phyloP scores from a whole-genome alignment of 2,888 invertebrate genomes.

The Neoitamus cyanurus region DNA sequence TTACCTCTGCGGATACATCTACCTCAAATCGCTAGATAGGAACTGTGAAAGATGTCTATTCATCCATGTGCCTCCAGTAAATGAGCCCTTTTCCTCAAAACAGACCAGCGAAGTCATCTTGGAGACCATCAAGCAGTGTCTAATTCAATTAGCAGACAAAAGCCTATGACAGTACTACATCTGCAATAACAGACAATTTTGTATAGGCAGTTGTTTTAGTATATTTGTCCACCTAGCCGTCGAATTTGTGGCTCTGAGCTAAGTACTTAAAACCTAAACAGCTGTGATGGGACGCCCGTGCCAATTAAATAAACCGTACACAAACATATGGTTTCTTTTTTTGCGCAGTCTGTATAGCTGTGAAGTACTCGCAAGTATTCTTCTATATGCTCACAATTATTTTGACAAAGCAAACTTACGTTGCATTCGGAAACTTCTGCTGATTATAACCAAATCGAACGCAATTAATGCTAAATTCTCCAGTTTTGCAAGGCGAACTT shows the following conservation, averaged over 20 bases:
- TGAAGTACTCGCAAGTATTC: too few relatives aligned
- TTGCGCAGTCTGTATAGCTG: too few relatives aligned
- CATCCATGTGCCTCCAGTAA: conserved; percentile 80
- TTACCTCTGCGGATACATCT: conserved; percentile 83
- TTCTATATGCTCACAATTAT: too few relatives aligned
- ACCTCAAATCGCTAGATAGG: conserved; percentile 76
- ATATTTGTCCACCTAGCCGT: background rate
- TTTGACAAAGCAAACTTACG: too few relatives aligned
- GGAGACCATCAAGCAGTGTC: conserved; percentile 62
- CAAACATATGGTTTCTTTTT: too few relatives aligned
- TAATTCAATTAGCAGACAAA: conserved; percentile 56
- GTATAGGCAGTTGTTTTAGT: background rate
- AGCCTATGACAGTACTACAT: background rate
- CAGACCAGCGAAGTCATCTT: conserved; percentile 70
- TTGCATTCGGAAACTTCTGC: too few relatives aligned
- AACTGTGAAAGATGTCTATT: conserved; percentile 73
- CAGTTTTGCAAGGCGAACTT: too few relatives aligned
- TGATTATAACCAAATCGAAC: too few relatives aligned
- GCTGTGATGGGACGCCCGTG: background rate
- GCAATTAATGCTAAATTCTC: too few relatives aligned
- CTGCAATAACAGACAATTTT: background rate
- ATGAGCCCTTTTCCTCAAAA: conserved; percentile 71
- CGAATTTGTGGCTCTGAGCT: background rate
- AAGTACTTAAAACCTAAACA: background rate
- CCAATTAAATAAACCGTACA: background rate